Percentiles rank a stretch among this genome's conserved stretches.
These are phyloP conservation scores for Cremastobaeus sp. DNA, from an alignment of 2,888 invertebrate species.

Conservation along the genomic window DNA sequence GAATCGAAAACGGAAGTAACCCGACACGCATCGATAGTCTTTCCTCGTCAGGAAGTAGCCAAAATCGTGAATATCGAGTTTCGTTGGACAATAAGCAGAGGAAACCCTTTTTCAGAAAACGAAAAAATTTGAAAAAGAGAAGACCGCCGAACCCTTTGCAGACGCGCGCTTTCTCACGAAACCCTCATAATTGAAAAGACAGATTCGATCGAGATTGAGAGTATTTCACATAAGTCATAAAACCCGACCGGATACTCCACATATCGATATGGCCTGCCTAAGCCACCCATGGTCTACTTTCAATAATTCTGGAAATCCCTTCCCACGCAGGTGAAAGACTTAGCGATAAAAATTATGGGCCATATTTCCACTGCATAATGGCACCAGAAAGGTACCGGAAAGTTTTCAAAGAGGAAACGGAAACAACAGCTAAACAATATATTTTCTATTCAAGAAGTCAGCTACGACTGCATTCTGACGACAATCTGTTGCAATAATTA, in stretches of 20 bases:
- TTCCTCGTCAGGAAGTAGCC: slow-evolving; percentile 35
- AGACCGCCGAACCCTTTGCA: slow-evolving; percentile 30
- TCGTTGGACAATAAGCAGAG: slow-evolving; percentile 19
- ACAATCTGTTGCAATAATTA: slow-evolving; percentile 24
- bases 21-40: slow-evolving; percentile 30
- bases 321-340: slow-evolving; percentile 55
- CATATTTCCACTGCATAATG: slow-evolving; percentile 4
- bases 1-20: slow-evolving; percentile 40
- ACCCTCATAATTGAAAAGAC: slow-evolving; percentile 9
- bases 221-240: slow-evolving; percentile 2
- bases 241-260: slow-evolving; percentile 41
- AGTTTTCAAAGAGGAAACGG: background rate
- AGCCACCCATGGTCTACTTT: slow-evolving; percentile 29
- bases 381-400: slow-evolving; percentile 29
- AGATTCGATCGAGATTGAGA: background rate
- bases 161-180: slow-evolving; percentile 35
- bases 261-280: slow-evolving; percentile 25
- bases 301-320: slow-evolving; percentile 37
- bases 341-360: slow-evolving; percentile 42
- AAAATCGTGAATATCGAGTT: slow-evolving; percentile 52
- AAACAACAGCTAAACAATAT: background rate
- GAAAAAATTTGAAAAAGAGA: slow-evolving; percentile 24
- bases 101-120: slow-evolving; percentile 14
- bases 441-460: slow-evolving; percentile 27
- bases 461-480: slow-evolving; percentile 17